Evolutionary conservation across 64 coral and sea anemone genomes (phyloP).

Genomic region (Catalaphyllia jardinei): DNA sequence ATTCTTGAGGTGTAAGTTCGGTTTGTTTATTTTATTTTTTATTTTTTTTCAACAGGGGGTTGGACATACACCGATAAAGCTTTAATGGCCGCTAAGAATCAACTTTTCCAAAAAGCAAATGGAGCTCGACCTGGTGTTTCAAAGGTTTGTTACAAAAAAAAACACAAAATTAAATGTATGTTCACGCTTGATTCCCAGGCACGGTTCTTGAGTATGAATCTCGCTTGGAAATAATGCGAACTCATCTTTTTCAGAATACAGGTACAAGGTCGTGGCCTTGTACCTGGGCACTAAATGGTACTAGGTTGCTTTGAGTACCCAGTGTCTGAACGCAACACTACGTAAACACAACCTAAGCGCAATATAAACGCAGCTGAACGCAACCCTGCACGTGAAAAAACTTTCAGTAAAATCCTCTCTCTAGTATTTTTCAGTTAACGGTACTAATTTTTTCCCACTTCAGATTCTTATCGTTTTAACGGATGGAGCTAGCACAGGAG

Average conservation of each 20-base stretch:
- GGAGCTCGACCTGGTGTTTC: slow-evolving; percentile 71
- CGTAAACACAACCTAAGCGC: too few species aligned
- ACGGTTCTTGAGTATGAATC: too few species aligned
- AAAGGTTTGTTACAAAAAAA: slow-evolving; percentile 52
- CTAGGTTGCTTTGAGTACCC: background rate
- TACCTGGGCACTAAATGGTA: too few species aligned
- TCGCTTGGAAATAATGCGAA: too few species aligned
- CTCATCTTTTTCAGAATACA: too few species aligned
- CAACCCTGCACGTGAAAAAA: too few species aligned
- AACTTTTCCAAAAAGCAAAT: slow-evolving; percentile 37
- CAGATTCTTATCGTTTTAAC: slow-evolving; percentile 81
- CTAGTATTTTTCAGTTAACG: background rate
- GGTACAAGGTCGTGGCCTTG: too few species aligned
- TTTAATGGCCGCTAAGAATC: slow-evolving; percentile 53
- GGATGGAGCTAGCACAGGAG: slow-evolving; percentile 60
- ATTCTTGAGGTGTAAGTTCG: background rate
- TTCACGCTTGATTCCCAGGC: too few species aligned
- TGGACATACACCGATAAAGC: slow-evolving; percentile 65
- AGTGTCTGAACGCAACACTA: too few species aligned
- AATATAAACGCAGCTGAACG: too few species aligned
- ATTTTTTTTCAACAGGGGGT: slow-evolving; percentile 41
- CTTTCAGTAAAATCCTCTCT: too few species aligned
- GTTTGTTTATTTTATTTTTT: background rate
- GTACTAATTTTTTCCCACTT: background rate
- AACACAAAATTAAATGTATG: background rate